A percentile compares a stretch with the other conserved stretches of the same genome.
Evolutionary conservation across 2,113 vertebrate species (phyloP).

Genomic region (Uria lomvia): DNA sequence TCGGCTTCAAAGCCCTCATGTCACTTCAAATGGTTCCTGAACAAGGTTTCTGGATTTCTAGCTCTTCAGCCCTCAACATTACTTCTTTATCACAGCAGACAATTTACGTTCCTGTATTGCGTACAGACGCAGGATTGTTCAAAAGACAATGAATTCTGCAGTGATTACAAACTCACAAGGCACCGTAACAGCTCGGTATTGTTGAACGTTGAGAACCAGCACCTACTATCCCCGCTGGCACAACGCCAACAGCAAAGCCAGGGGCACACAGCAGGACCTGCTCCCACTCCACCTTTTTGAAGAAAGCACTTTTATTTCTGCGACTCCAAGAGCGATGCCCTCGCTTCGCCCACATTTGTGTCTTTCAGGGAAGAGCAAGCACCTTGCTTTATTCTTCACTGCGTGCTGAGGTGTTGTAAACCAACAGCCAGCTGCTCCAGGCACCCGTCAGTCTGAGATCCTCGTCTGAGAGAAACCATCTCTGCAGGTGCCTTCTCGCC

Average conservation of each 20-base stretch:
- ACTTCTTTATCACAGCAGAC: too few species aligned
- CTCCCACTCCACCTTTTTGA: rapidly evolving
- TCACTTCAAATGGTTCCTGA: neutral
- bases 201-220: rapidly evolving
- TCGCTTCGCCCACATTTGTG: too few species aligned
- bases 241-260: neutral
- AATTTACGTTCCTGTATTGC: rapidly evolving
- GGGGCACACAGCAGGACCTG: neutral
- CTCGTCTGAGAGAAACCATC: rapidly evolving
- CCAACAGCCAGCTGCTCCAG: neutral
- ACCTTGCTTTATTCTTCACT: neutral
- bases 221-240: rapidly evolving
- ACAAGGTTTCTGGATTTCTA: neutral
- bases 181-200: rapidly evolving
- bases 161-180: neutral
- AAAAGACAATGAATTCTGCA: rapidly evolving
- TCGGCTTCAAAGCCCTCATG: neutral
- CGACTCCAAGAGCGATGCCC: rapidly evolving
- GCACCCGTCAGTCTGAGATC: too few species aligned
- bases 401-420: neutral
- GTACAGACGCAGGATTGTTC: rapidly evolving
- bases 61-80: too few species aligned
- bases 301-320: neutral
- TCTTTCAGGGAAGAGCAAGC: neutral
- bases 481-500: neutral